These are phyloP conservation scores for Mesorhabditis spiculigera DNA, from an alignment of 2,888 invertebrate genomes.

Conservation along the genomic window DNA sequence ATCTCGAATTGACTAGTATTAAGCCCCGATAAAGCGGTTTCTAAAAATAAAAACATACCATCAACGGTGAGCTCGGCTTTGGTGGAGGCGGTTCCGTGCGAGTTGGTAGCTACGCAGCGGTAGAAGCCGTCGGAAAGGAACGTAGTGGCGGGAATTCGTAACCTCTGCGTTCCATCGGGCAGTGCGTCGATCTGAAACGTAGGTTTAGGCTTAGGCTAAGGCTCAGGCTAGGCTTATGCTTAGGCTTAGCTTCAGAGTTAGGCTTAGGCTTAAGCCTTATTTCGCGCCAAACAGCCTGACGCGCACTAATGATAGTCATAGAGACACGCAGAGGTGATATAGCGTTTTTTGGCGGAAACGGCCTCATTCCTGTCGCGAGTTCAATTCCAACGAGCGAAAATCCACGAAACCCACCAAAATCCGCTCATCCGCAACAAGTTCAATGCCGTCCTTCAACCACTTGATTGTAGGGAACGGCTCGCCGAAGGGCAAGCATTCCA, in stretches of 20 bases:
- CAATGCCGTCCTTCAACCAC: slow-evolving; percentile 54
- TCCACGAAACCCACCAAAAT: slow-evolving; percentile 30
- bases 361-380: too few relatives aligned
- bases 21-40: not conserved
- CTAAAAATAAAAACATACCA: slow-evolving; percentile 30
- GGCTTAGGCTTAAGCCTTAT: too few relatives aligned
- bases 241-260: too few relatives aligned
- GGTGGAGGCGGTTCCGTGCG: slow-evolving; percentile 57
- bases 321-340: too few relatives aligned
- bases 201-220: too few relatives aligned
- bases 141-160: slow-evolving; percentile 58
- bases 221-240: too few relatives aligned
- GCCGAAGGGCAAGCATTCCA: slow-evolving; percentile 58
- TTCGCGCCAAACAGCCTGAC: too few relatives aligned
- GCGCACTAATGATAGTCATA: too few relatives aligned
- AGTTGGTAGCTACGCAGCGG: slow-evolving; percentile 61
- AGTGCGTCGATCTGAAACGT: slow-evolving; percentile 31
- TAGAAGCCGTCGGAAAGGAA: slow-evolving; percentile 79
- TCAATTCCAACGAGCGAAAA: too few relatives aligned
- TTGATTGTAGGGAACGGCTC: slow-evolving; percentile 57
- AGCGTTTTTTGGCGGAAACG: too few relatives aligned
- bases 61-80: slow-evolving; percentile 56
- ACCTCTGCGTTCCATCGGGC: slow-evolving; percentile 57
- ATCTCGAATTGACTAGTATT: too few relatives aligned
- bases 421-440: slow-evolving; percentile 34